phyloP scores from a whole-genome alignment of 1,140 invertebrate species.

The Dendroctonus valens region DNA sequence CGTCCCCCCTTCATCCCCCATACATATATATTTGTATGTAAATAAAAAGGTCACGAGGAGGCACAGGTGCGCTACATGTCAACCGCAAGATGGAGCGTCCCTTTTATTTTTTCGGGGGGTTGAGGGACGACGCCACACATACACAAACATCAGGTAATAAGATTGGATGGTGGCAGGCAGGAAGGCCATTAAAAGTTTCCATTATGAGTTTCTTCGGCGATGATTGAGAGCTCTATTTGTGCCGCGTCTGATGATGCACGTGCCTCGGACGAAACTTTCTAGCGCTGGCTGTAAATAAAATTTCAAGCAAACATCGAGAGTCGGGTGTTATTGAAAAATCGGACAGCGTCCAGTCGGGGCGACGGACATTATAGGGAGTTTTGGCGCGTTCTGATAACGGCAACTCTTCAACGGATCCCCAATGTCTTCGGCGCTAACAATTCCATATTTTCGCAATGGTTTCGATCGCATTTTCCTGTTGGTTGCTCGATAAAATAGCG shows the following conservation, averaged over 20 bases:
- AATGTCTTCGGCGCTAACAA: no score
- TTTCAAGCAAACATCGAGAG: background rate
- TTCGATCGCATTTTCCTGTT: no score
- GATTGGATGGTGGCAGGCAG: slow-evolving; percentile 1
- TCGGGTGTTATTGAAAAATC: background rate
- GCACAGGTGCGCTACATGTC: slow-evolving; percentile 35
- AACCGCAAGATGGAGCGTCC: slow-evolving; percentile 31
- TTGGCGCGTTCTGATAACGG: background rate
- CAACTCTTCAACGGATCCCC: no score
- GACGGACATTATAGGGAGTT: background rate
- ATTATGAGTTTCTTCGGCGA: background rate
- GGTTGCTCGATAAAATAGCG: no score
- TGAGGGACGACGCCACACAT: background rate
- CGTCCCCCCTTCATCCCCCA: slow-evolving; percentile 13
- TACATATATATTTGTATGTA: slow-evolving; percentile 33
- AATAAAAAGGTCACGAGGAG: slow-evolving; percentile 32
- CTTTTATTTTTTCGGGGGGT: slow-evolving; percentile 19
- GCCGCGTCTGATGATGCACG: no score
- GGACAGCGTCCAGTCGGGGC: background rate
- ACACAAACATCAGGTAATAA: slow-evolving; percentile 17
- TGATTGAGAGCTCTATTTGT: no score
- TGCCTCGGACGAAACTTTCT: no score
- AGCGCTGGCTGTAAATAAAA: no score
- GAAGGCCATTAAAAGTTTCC: slow-evolving; percentile 10
- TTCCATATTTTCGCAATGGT: no score